These are phyloP conservation scores for Eublepharis macularius DNA, from an alignment of 2,113 vertebrate genomes.

Conservation along the genomic window DNA sequence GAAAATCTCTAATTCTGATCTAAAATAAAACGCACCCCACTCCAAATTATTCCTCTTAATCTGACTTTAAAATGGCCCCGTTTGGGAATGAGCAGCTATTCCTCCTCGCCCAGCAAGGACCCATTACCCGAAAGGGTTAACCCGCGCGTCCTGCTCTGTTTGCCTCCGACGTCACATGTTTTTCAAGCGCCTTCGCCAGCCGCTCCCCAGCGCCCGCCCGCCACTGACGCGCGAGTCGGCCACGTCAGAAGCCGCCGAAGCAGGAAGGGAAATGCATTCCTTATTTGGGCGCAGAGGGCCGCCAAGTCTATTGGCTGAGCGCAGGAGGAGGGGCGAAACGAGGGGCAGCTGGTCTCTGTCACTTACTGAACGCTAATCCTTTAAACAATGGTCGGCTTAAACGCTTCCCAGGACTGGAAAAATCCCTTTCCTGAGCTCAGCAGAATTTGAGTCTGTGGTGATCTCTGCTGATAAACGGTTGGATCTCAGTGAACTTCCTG, in stretches of 20 bases:
- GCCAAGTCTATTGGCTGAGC: background rate
- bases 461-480: background rate
- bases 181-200: constrained; percentile 6
- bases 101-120: background rate
- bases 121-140: rapidly evolving
- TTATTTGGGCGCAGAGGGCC: constrained; percentile 61
- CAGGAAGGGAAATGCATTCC: constrained; percentile 63
- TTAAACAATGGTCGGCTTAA: constrained; percentile 18
- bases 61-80: too few species aligned
- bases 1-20: too few species aligned
- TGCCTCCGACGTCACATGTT: constrained; percentile 58
- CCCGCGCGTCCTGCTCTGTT: background rate
- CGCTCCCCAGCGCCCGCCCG: constrained; percentile 20
- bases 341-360: constrained; percentile 25
- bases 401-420: constrained; percentile 41
- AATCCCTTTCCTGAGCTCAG: constrained; percentile 40
- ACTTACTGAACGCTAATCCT: background rate
- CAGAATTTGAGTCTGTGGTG: constrained; percentile 40
- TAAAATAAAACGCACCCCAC: too few species aligned
- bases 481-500: background rate
- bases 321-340: background rate
- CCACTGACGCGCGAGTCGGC: constrained; percentile 61
- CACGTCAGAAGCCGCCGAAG: constrained; percentile 45
- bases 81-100: background rate
- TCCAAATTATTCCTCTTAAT: too few species aligned